Evolutionary conservation across 1,140 invertebrate species (phyloP), one percentile per base, ranked within the genome.

Genomic region (Scaptodrosophila lebanonensis): DNA sequence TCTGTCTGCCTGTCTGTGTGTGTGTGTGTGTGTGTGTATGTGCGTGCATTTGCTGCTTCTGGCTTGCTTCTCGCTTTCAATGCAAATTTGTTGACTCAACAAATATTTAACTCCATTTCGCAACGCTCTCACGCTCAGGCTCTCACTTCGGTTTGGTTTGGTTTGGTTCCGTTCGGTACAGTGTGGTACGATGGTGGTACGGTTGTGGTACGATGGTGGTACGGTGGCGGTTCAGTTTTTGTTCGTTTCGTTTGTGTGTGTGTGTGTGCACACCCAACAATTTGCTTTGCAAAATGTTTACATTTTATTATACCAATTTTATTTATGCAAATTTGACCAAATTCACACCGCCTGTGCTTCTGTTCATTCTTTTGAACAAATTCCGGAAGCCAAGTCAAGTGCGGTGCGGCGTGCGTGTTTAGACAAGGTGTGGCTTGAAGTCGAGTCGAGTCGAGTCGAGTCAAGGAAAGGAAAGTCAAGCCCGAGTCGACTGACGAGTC

Each of bases 291-390:
- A 72, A 77, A 79, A 77, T 77, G 73, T 77, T 77, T 77, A 77
- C 71, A 76, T 76, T 76, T 76, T 76, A 76, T 76, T 77, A 77
- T 77, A 66, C 67, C 73, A 77, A 79, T 77, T 77, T 77, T 77
- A 77, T 79, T 72, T 79, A 77, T 77, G 73, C 68, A 79, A 77
- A 77, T 77, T 77, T 51, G 20, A 25, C 51, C 62, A 68, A 61
- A 66, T 66, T 66, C 33, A 68, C 56, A 68, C 49, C n/a, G n/a
- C n/a, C n/a, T n/a, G n/a, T n/a, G n/a, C n/a, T n/a, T n/a, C n/a
- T n/a, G n/a, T n/a, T n/a, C n/a, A n/a, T n/a, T n/a, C n/a, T n/a
- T n/a, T n/a, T n/a, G n/a, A n/a, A n/a, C n/a, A n/a, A n/a, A n/a
- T n/a, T n/a, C n/a, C n/a, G n/a, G n/a, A n/a, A n/a, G n/a, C n/a